Evolutionary conservation across 2,888 invertebrate genomes (phyloP), one percentile per base, ranked within the genome.

Genomic region (Pogonocherus hispidulus): DNA sequence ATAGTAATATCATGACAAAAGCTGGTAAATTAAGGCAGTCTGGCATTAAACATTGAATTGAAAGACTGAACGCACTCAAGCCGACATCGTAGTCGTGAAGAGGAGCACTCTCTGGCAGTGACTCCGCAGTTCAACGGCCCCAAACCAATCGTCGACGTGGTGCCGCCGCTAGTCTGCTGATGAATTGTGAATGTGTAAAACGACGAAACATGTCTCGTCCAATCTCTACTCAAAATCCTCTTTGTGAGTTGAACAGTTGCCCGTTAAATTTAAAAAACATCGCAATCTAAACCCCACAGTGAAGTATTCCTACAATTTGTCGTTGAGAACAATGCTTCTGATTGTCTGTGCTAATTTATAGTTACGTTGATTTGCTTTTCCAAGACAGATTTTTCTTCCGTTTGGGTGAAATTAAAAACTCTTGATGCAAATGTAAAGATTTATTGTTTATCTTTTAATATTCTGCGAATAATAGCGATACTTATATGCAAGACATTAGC

Each of bases 201-300:
- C 59, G 56, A 52, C 66, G 69, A 65, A 32, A 49, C 64, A 59
- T 59, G 59, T 59, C 59, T 65, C 44, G 47, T 60, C 65, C 65
- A 69, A 69, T 62, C 65, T 62, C 54, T 14, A 14, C 49, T 27
- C 59, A 56, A 70, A 71, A 71, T 69, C 73, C 71, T 67, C 59
- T 69, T 73, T 71, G 69, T 55, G 66, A 73, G 67, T 55, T 37
- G 66, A 73, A 67, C 67, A 73, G 62, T 71, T 71, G 69, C 32
- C n/a, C 63, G 55, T 47, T 54, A 56, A 71, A 63, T 60, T 71
- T 63, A 66, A 66, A 68, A 66, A 66, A 64, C 67, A 59, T 57
- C 32, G 16, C 52, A 18, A n/a, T 52, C 16, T 16, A 19, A 27
- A 11, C 14, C 14, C 4, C 6, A 51, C 49, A 23, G 4, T 51